Evolutionary conservation across 1,140 invertebrate genomes (phyloP), one percentile per base, ranked within the genome.

Genomic region (Drusus annulatus): DNA sequence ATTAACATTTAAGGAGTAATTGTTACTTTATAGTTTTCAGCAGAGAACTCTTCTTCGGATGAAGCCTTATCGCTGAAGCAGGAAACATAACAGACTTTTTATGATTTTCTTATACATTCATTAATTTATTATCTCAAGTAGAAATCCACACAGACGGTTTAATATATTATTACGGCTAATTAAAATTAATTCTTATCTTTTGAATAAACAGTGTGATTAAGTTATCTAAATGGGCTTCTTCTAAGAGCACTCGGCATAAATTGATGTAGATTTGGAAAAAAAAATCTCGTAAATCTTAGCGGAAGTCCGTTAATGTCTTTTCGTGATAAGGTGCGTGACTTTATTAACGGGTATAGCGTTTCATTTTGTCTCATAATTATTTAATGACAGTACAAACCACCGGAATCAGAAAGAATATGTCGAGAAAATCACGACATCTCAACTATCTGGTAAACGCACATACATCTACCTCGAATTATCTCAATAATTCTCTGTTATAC

Each of bases 151-250:
- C 16, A 25, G 16, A 65, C 7, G 25, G 28, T 65, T 31, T 31
- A 45, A 69, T 69, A 69, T 69, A 51, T 21, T 69, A 50, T 50
- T 45, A 19, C 19, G 15, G 65, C 17, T 69, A 69, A 69, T 69
- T 69, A 69, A 74, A 31, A 74, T 74, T 74, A 21, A 54, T 54
- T 52, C 69, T 54, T 74, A 74, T 74, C 69, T 25, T 45, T 50
- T 45, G 36, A 50, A 69, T 69, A 45, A 69, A 69, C 7, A 69
- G 36, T 50, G n/a, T 31, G 50, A 74, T 74, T 54, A 74, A 28
- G 25, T 25, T 15, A 74, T 74, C 69, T 74, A 25, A 54, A 74
- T 74, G 52, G 28, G 13, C 13, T 15, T 16, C n/a, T 28, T 31
- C 52, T 56, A 74, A 36, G 15, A 74, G 50, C 69, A 8, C 23